Percentiles rank a stretch among this genome's conserved stretches.
phyloP scores from a whole-genome alignment of 2,888 invertebrate genomes.

The Oligia latruncula region DNA sequence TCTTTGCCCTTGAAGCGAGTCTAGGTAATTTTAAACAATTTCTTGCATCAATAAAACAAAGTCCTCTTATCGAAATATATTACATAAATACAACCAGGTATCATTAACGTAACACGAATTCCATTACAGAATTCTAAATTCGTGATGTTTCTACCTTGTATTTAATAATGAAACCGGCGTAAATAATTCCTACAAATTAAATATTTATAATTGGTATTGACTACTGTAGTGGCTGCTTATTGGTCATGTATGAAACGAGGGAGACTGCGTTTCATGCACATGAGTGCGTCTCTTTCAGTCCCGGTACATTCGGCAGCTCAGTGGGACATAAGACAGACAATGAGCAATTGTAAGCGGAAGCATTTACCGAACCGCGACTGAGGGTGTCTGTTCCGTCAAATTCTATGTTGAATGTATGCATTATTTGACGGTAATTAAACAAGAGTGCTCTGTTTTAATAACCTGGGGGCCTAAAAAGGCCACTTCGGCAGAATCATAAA shows the following conservation, averaged over 20 bases:
- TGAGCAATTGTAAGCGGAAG: conserved; percentile 71
- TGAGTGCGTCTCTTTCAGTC: conserved; percentile 61
- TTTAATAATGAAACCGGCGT: conserved; percentile 33
- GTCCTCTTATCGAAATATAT: background rate
- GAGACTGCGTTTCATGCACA: conserved; percentile 53
- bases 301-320: conserved; percentile 51
- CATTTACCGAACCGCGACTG: conserved; percentile 60
- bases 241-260: conserved; percentile 51
- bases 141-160: conserved; percentile 33
- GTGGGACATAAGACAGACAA: conserved; percentile 65
- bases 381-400: conserved; percentile 42
- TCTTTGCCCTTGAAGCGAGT: conserved; percentile 10
- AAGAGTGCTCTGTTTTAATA: background rate
- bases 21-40: background rate
- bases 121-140: conserved; percentile 38
- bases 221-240: conserved; percentile 33
- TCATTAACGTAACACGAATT: conserved; percentile 40
- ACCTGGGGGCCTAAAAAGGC: too few species aligned
- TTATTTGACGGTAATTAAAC: conserved; percentile 42
- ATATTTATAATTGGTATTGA: conserved; percentile 45
- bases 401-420: conserved; percentile 37
- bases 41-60: background rate
- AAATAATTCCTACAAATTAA: conserved; percentile 51
- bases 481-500: too few species aligned
- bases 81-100: conserved; percentile 11